These are phyloP conservation scores for Stenodema calcarata DNA, from an alignment of 2,888 invertebrate genomes.

Conservation along the genomic window DNA sequence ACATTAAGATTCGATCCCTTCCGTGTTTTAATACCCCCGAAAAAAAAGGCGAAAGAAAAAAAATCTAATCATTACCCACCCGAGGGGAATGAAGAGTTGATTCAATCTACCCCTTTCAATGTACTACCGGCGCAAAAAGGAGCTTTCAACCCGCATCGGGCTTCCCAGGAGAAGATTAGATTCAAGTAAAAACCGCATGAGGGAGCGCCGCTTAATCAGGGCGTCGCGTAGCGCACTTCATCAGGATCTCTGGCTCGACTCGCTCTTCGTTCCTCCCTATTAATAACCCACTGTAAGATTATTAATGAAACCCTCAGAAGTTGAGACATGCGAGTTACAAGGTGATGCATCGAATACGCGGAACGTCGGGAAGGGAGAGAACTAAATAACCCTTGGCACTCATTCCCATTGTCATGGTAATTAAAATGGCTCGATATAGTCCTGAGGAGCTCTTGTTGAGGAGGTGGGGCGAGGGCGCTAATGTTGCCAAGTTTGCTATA, in stretches of 20 bases:
- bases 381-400: neutral
- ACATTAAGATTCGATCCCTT: neutral
- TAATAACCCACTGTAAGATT: neutral
- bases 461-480: neutral
- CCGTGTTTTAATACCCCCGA: neutral
- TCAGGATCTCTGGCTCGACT: neutral
- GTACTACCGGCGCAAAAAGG: slow-evolving; percentile 25
- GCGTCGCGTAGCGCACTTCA: neutral
- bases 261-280: neutral
- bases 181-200: slow-evolving; percentile 38
- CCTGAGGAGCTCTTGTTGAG: neutral
- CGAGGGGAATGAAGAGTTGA: slow-evolving; percentile 38
- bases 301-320: neutral
- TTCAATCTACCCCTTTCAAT: slow-evolving; percentile 44
- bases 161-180: slow-evolving; percentile 9
- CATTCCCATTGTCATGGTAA: slow-evolving; percentile 16
- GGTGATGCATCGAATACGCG: neutral
- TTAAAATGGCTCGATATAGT: slow-evolving; percentile 6
- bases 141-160: neutral
- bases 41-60: neutral
- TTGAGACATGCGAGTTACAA: neutral
- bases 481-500: neutral
- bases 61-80: slow-evolving; percentile 35
- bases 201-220: slow-evolving; percentile 32
- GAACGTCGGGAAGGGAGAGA: neutral